Evolutionary conservation across 2,888 invertebrate genomes (phyloP).

Genomic region (Bibio marci): DNA sequence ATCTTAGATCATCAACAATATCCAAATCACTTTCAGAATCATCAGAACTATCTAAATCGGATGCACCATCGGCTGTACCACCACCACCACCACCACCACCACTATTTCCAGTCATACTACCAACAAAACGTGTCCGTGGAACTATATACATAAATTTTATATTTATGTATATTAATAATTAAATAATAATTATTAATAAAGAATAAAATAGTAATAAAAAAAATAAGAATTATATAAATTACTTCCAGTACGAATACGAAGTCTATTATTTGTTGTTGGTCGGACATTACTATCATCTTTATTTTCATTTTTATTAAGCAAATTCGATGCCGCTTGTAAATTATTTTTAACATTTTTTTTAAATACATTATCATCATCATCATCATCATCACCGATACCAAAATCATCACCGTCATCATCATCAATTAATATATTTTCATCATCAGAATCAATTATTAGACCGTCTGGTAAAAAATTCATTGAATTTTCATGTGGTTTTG

Average conservation of each 20-base stretch:
- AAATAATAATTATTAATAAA: background rate
- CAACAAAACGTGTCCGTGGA: background rate
- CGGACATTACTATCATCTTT: background rate
- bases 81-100: background rate
- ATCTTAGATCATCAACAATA: constrained; percentile 23
- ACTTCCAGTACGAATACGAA: constrained; percentile 5
- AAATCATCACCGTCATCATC: constrained; percentile 4
- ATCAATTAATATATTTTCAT: constrained; percentile 13
- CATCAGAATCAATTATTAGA: constrained; percentile 11
- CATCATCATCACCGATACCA: background rate
- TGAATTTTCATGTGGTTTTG: constrained; percentile 22
- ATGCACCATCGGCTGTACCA: background rate
- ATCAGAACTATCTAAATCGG: constrained; percentile 21
- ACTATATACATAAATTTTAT: background rate
- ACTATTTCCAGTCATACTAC: background rate
- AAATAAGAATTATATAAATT: no score
- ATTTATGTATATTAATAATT: background rate
- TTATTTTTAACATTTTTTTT: background rate
- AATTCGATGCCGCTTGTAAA: background rate
- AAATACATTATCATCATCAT: background rate
- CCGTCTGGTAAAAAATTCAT: constrained; percentile 25
- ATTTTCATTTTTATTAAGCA: background rate
- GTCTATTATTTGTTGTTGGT: background rate
- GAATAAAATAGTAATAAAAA: background rate
- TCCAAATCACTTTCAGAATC: constrained; percentile 23